Conservation (phyloP, 35 echinoderm and acorn worm genomes). For the Holothuria glaberrima region DNA sequence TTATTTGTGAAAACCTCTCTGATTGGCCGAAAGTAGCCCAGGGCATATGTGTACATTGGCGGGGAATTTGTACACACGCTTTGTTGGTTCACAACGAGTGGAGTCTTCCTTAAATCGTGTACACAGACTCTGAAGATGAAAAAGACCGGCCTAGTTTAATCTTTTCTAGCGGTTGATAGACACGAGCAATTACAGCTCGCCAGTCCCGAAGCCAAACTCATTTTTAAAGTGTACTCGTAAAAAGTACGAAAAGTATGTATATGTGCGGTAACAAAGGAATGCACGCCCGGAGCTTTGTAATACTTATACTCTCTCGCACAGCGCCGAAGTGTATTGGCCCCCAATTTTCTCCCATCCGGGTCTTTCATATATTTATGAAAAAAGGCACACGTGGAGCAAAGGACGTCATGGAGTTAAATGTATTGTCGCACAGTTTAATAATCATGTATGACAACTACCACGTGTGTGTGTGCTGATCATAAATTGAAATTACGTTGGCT, state of each 20-base stretch:
- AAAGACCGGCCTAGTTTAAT: not conserved
- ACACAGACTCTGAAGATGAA: not conserved
- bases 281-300: not conserved
- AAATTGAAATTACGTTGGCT: too few relatives aligned
- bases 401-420: too few relatives aligned
- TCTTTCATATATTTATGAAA: too few relatives aligned
- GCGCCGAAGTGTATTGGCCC: too few relatives aligned
- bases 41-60: conserved; percentile 22
- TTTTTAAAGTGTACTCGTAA: not conserved
- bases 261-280: conserved; percentile 1
- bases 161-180: not conserved
- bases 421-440: too few relatives aligned
- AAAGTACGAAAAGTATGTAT: conserved; percentile 1
- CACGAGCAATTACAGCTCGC: not conserved
- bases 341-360: too few relatives aligned
- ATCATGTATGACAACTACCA: too few relatives aligned
- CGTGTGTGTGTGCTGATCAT: too few relatives aligned
- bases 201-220: not conserved
- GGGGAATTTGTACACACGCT: conserved; percentile 8
- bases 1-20: not conserved
- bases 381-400: too few relatives aligned
- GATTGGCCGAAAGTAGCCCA: conserved; percentile 5
- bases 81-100: not conserved
- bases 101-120: not conserved
- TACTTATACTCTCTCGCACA: too few relatives aligned